phyloP scores from a whole-genome alignment of 2,888 invertebrate species.

The Amblyjoppa fuscipennis region DNA sequence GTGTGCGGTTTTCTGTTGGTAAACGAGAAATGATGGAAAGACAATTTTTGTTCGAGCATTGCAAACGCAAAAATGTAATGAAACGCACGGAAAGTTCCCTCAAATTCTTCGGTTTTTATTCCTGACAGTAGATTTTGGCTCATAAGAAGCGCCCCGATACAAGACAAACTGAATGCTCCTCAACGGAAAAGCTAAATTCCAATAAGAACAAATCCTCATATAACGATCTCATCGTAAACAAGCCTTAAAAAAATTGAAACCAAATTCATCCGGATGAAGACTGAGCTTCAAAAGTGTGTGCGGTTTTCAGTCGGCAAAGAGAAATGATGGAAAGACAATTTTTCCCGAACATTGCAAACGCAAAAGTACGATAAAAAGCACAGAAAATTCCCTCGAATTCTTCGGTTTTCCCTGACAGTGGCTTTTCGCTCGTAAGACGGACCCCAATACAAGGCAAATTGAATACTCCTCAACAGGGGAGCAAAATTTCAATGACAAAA shows the following conservation, averaged over 20 bases:
- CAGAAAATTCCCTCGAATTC: background rate
- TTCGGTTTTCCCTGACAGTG: too few species aligned
- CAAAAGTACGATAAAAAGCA: background rate
- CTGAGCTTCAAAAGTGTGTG: background rate
- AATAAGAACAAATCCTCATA: too few species aligned
- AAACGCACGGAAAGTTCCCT: background rate
- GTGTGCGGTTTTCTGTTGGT: background rate
- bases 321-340: slow-evolving; percentile 3
- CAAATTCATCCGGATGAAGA: background rate
- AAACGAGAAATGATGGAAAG: background rate
- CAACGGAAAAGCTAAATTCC: too few species aligned
- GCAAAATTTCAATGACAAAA: too few species aligned
- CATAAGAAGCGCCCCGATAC: too few species aligned
- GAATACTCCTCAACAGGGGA: too few species aligned
- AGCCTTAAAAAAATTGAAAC: background rate
- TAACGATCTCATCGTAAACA: background rate
- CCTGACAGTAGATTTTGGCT: too few species aligned
- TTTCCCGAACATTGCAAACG: background rate
- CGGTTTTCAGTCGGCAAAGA: background rate
- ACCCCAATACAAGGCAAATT: too few species aligned
- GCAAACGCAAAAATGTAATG: background rate
- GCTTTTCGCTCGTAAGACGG: too few species aligned
- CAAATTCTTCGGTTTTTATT: too few species aligned
- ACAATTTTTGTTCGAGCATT: background rate
- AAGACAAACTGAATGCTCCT: too few species aligned